Evolutionary conservation across 1,140 invertebrate species (phyloP).

Genomic region (Bombus waltoni): DNA sequence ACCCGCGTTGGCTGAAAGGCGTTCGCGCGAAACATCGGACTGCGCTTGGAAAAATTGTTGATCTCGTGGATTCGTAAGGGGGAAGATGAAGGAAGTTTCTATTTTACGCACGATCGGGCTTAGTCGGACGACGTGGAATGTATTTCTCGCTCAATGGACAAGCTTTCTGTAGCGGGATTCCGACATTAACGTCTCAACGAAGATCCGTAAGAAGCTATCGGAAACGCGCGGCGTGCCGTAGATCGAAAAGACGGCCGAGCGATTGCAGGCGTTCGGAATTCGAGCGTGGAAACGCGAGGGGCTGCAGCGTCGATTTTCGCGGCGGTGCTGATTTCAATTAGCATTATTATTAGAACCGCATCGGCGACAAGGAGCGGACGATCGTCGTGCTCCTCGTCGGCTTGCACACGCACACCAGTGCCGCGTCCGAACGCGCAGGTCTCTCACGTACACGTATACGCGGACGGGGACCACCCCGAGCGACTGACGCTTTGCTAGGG

Average conservation of each 20-base stretch:
- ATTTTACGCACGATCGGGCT: no score
- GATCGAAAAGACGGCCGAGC: slow-evolving; percentile 27
- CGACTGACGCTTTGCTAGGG: slow-evolving; percentile 76
- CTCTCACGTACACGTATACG: slow-evolving; percentile 44
- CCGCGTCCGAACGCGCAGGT: slow-evolving; percentile 71
- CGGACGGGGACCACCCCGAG: slow-evolving; percentile 57
- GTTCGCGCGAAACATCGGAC: no score
- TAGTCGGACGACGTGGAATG: no score
- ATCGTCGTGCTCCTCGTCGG: slow-evolving; percentile 35
- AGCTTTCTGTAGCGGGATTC: no score
- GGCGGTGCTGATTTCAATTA: slow-evolving; percentile 77
- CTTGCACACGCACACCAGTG: slow-evolving; percentile 57
- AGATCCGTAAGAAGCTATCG: neutral
- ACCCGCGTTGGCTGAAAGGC: no score
- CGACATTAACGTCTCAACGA: no score
- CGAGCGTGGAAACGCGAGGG: slow-evolving; percentile 61
- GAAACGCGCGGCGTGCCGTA: neutral
- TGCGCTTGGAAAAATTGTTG: no score
- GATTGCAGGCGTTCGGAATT: slow-evolving; percentile 39
- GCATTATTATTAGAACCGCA: slow-evolving; percentile 79
- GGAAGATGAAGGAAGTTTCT: no score
- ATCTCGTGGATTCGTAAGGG: no score
- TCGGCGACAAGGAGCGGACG: slow-evolving; percentile 71
- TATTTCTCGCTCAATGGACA: no score
- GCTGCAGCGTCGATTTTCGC: slow-evolving; percentile 59